Evolutionary conservation across 1,140 invertebrate species (phyloP), one percentile per base, ranked within the genome.

Genomic region (Calliopsis andreniformis): DNA sequence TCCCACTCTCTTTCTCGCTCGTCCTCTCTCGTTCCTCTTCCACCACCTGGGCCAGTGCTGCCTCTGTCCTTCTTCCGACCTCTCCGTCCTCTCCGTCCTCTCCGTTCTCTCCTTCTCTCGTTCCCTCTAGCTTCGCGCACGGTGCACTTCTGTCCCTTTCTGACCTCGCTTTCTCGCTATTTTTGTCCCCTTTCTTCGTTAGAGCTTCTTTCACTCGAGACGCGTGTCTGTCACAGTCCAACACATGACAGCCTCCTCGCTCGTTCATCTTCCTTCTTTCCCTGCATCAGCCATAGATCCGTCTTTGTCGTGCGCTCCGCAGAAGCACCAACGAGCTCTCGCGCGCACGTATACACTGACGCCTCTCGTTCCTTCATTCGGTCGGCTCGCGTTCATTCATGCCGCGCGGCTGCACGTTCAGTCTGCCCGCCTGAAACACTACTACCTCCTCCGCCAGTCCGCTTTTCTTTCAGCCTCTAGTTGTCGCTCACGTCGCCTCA

Each of bases 311-410:
- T n/a, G 35, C 23, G 59, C 28, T 55, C 32, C 53, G 28, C n/a
- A n/a, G n/a, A 56, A 28, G 28, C 53, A 28, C 53, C 28, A 18
- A 14, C 53, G 3, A n/a, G 49, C 23, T 20, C 49, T 35, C 53
- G 3, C 42, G 43, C 23, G 30, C 39, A 35, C 28, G 35, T 39
- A 64, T 16, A 42, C 39, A 32, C 28, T n/a, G 30, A 30, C 70
- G 55, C 30, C 28, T 63, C 43, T 43, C 79, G 69, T 68, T 82
- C 53, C 80, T 83, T 82, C 79, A 71, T 83, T 82, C 81, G 81
- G 76, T 75, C 80, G 75, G 69, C 56, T 79, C 53, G 76, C 49
- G 82, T 83, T 83, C 81, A 82, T 82, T 82, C 80, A 82, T 82
- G 80, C 79, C 67, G 64, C 49, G 62, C 35, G 14, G 71, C 79